A percentile compares a stretch with the other conserved stretches of the same genome.
Evolutionary conservation across 1,140 invertebrate species (phyloP).

Genomic region (Pogonognathellus flavescens): DNA sequence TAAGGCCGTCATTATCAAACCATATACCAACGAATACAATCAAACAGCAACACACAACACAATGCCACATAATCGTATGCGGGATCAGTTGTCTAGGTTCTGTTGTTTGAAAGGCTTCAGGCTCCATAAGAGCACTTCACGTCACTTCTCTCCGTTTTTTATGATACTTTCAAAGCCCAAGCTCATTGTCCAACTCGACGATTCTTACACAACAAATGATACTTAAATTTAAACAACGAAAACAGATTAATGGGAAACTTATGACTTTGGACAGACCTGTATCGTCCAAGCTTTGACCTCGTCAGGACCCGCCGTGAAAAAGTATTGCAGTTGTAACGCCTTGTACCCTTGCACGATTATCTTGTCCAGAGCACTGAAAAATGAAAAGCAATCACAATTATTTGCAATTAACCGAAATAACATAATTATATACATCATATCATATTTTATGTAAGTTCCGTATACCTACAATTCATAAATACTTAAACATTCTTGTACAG

Average conservation of each 20-base stretch:
- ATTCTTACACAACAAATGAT: too few species aligned
- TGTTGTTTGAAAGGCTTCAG: slow-evolving; percentile 24
- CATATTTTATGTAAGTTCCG: too few species aligned
- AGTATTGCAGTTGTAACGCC: slow-evolving; percentile 93
- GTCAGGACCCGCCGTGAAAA: slow-evolving; percentile 95
- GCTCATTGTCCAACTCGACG: too few species aligned
- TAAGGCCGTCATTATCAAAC: neutral
- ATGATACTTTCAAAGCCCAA: neutral
- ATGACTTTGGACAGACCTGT: slow-evolving; percentile 77
- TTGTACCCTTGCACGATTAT: slow-evolving; percentile 98
- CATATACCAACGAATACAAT: neutral
- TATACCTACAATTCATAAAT: too few species aligned
- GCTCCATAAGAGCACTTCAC: slow-evolving; percentile 12
- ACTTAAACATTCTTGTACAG: too few species aligned
- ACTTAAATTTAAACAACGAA: too few species aligned
- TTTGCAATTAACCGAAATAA: neutral
- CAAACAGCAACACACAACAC: neutral
- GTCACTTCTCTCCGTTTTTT: neutral
- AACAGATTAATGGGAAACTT: neutral
- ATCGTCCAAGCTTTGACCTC: slow-evolving; percentile 99
- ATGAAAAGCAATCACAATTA: neutral
- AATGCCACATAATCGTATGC: neutral
- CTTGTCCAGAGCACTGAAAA: slow-evolving; percentile 88
- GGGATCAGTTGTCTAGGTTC: slow-evolving; percentile 29
- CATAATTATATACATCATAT: too few species aligned